Base-by-base conservation (phyloP, 2,888 invertebrate species). In the Volucella inanis region DNA sequence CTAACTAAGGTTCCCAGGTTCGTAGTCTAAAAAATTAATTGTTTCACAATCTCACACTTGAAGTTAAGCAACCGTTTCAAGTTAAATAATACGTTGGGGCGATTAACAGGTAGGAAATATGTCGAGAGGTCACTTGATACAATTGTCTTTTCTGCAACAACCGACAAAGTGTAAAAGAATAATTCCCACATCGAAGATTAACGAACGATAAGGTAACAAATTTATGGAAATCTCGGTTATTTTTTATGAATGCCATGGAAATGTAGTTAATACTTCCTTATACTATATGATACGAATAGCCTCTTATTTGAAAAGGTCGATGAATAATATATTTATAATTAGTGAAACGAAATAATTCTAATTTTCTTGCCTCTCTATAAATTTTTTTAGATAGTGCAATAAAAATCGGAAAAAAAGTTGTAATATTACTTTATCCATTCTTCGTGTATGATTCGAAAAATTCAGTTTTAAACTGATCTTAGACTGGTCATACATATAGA, bases 61-160 rank as follows among this genome's bases (percentile, higher is more conserved):
- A 79, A 68, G 47, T 49, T 50, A 14, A 39, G n/a, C 47, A 55
- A 47, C 41, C 22, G 62, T 18, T 47, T 74, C 78, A 41, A 55
- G 15, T 45, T 10, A 38, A 52, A 52, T 39, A 62, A 2, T 50
- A 39, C 12, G 10, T 15, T 49, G 45, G 41, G 39, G 8, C 67
- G 18, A 54, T 38, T 55, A 52, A 14, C 62, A 45, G 49, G 79
- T 70, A 74, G 83, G 78, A 84, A 84, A 71, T 80, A n/a, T 74
- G 52, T 61, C 61, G 15, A 80, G 71, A 75, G 79, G 75, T 70
- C 75, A 75, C 15, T 59, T 15, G 22, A 55, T 72, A 15, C 78
- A 70, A 78, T 78, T 78, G 83, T 83, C 65, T 52, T 12, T 38
- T 14, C 43, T 45, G 41, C 14, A 50, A 15, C 14, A 47, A 45